Evolutionary conservation across 2,113 vertebrate genomes (phyloP).

Genomic region (Nicator chloris): DNA sequence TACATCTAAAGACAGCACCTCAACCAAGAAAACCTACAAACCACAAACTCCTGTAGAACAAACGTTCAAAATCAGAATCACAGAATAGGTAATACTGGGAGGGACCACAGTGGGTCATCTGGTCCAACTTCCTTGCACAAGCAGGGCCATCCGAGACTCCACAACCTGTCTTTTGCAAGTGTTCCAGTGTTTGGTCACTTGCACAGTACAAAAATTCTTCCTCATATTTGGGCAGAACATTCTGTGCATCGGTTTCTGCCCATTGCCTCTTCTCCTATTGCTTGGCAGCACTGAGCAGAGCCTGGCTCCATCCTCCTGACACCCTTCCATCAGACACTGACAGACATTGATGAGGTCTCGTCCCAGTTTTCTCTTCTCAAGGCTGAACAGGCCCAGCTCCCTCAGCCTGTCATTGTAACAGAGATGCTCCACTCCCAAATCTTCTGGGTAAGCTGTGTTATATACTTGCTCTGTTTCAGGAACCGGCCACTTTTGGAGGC

Average conservation of each 20-base stretch:
- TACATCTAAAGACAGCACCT: background rate
- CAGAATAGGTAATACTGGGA: background rate
- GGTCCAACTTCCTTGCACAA: background rate
- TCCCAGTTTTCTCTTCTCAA: background rate
- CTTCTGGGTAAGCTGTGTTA: background rate
- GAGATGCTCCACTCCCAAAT: background rate
- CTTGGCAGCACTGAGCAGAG: background rate
- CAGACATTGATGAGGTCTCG: fast-evolving
- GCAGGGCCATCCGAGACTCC: background rate
- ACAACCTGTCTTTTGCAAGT: background rate
- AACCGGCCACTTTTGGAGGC: background rate
- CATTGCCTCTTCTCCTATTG: background rate
- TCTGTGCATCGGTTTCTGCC: background rate
- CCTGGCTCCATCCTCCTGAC: background rate
- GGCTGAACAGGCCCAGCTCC: background rate
- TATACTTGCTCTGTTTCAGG: background rate
- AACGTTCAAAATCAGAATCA: background rate
- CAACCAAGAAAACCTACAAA: background rate
- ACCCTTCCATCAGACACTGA: background rate
- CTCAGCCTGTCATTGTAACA: background rate
- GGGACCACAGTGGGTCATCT: background rate
- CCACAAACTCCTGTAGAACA: background rate
- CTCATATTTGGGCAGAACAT: background rate
- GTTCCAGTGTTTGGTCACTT: background rate
- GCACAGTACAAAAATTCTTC: background rate